Percentiles rank a stretch among this genome's conserved stretches.
phyloP scores from a whole-genome alignment of 92 coral and sea anemone genomes.

The Metridium senile region DNA sequence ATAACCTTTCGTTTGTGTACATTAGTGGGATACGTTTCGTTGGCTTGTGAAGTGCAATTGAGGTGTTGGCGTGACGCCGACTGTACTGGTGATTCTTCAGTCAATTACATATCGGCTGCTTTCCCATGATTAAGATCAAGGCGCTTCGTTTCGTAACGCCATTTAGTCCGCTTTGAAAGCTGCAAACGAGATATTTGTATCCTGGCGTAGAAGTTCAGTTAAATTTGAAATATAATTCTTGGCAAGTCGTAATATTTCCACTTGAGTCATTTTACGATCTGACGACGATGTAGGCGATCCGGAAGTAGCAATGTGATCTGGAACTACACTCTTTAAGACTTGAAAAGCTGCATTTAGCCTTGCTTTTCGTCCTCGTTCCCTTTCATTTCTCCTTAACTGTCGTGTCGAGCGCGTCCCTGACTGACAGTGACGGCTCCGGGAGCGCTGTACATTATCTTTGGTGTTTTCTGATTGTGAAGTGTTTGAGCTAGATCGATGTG shows the following conservation, averaged over 20 bases:
- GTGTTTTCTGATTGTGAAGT: background rate
- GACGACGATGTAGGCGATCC: slow-evolving; percentile 60
- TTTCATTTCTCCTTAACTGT: slow-evolving; percentile 88
- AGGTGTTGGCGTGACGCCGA: background rate
- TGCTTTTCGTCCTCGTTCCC: slow-evolving; percentile 96
- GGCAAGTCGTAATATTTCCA: slow-evolving; percentile 94
- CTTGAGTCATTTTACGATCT: slow-evolving; percentile 95
- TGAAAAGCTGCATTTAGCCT: slow-evolving; percentile 95
- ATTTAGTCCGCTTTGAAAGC: slow-evolving; percentile 46
- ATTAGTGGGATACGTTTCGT: no score
- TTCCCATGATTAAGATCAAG: background rate
- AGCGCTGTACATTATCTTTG: slow-evolving; percentile 13
- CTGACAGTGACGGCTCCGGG: slow-evolving; percentile 39
- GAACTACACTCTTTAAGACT: slow-evolving; percentile 91
- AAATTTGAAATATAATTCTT: slow-evolving; percentile 91
- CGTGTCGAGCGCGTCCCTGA: slow-evolving; percentile 69
- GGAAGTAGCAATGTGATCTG: slow-evolving; percentile 48
- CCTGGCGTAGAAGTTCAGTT: slow-evolving; percentile 77
- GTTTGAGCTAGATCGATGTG: background rate
- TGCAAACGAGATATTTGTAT: slow-evolving; percentile 52
- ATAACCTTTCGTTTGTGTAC: no score
- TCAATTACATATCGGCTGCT: background rate
- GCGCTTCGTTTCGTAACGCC: background rate
- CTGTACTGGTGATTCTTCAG: background rate
- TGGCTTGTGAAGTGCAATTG: background rate